Evolutionary conservation across 2,797 vertebrate genomes (phyloP), one percentile per base, ranked within the genome.

Genomic region (Gallinago stenura): DNA sequence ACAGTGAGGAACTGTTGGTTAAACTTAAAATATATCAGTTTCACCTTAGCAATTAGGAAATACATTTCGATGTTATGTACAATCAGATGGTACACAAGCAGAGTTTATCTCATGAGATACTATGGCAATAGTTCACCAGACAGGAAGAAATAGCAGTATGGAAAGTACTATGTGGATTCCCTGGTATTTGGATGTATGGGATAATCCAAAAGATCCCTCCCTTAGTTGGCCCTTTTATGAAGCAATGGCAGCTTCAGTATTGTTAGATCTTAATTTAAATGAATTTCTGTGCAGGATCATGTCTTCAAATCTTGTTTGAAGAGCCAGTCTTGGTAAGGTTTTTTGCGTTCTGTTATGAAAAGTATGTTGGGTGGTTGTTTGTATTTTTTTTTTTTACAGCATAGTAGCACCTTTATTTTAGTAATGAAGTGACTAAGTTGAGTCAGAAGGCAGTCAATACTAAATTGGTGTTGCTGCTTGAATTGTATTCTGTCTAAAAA

Each of bases 231-330:
- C 73, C 22, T 93, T 94, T 86, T 81, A 84, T 77, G 83, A 95
- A 89, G 58, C 60, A 62, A 35, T 87, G 30, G 54, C 86, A 94
- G 79, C 50, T 56, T 73, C 46, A 46, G n/a, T 87, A 33, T 93
- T 80, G 75, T 95, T 90, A 64, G 51, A 45, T 83, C 90, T 95
- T 95, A 77, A 87, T 95, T 94, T 92, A 97, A 94, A 94, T 66
- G 4, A 33, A 39, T 77, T 83, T 70, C 43, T 90, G 31, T 33
- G 12, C 20, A 48, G 45, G 50, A 45, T 46, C 41, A 48, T 22
- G 8, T 61, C 57, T 75, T 46, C 46, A 87, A 80, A 62, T 83
- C 80, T 53, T 41, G 51, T 90, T 96, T 82, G 72, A 94, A 92
- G 94, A 95, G 56, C 71, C 53, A 76, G 37, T 94, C 92, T 58